These are phyloP conservation scores for Leucania comma DNA, from an alignment of 2,888 invertebrate genomes.

Conservation along the genomic window DNA sequence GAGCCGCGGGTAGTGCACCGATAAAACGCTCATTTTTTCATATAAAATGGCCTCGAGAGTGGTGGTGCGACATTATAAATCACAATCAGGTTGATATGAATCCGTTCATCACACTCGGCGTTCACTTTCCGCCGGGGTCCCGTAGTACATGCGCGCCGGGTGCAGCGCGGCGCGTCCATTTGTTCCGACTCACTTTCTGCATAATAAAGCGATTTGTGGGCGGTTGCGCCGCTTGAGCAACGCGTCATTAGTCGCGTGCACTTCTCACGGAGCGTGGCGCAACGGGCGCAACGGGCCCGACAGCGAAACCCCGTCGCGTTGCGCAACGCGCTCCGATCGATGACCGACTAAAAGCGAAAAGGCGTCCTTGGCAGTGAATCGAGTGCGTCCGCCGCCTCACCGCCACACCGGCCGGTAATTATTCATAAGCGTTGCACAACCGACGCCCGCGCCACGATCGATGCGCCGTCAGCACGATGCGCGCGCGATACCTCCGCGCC, in stretches of 20 bases:
- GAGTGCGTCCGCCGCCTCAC: constrained; percentile 77
- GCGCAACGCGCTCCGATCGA: constrained; percentile 74
- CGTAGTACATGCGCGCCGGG: constrained; percentile 67
- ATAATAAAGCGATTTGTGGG: constrained; percentile 81
- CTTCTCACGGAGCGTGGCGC: constrained; percentile 70
- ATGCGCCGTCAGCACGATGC: constrained; percentile 58
- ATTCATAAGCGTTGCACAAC: constrained; percentile 82
- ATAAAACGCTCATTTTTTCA: constrained; percentile 84
- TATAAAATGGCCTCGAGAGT: constrained; percentile 60
- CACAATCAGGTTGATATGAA: constrained; percentile 76
- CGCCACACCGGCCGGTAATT: constrained; percentile 75
- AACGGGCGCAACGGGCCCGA: constrained; percentile 72
- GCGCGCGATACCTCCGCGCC: constrained; percentile 62
- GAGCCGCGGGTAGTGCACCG: constrained; percentile 72
- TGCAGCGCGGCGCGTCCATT: constrained; percentile 70
- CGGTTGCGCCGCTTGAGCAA: constrained; percentile 72
- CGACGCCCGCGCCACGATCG: constrained; percentile 66
- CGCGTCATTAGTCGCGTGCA: constrained; percentile 74
- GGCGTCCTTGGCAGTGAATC: constrained; percentile 85
- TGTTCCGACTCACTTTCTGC: constrained; percentile 79
- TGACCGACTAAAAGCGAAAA: constrained; percentile 83
- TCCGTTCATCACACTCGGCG: constrained; percentile 64
- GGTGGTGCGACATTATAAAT: constrained; percentile 69
- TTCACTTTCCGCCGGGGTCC: constrained; percentile 73
- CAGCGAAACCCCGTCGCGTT: constrained; percentile 73